phyloP scores from a whole-genome alignment of 2,888 invertebrate genomes.

The Choreutis nemorana region DNA sequence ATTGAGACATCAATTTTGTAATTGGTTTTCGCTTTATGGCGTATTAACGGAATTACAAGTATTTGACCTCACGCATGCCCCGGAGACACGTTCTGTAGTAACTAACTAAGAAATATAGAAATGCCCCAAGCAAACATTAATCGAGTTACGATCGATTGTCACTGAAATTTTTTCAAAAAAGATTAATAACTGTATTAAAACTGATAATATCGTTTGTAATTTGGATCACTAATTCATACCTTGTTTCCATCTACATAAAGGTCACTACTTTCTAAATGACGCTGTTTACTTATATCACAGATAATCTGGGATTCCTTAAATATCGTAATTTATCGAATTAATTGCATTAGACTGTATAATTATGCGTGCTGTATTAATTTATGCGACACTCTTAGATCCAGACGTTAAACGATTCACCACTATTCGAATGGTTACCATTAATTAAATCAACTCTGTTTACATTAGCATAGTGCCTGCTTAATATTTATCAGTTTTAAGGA shows the following conservation, averaged over 20 bases:
- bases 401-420: slow-evolving; percentile 10
- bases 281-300: slow-evolving; percentile 14
- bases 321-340: slow-evolving; percentile 26
- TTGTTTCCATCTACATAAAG: slow-evolving; percentile 10
- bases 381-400: slow-evolving; percentile 15
- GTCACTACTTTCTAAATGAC: too few species aligned
- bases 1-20: too few species aligned
- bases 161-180: slow-evolving; percentile 2
- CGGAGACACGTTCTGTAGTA: too few species aligned
- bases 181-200: slow-evolving; percentile 4
- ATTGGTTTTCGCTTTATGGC: too few species aligned
- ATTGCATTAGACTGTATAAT: slow-evolving; percentile 22
- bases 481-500: too few species aligned
- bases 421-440: slow-evolving; percentile 16
- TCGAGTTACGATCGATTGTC: too few species aligned
- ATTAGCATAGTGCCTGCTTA: too few species aligned
- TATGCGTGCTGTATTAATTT: slow-evolving; percentile 20
- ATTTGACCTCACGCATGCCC: too few species aligned
- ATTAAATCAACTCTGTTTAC: slow-evolving; percentile 15
- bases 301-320: slow-evolving; percentile 23
- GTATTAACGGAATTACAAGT: too few species aligned
- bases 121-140: too few species aligned
- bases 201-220: neutral
- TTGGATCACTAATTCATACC: too few species aligned
- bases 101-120: too few species aligned